phyloP scores from a whole-genome alignment of 2,113 vertebrate genomes.

The Clarias gariepinus region DNA sequence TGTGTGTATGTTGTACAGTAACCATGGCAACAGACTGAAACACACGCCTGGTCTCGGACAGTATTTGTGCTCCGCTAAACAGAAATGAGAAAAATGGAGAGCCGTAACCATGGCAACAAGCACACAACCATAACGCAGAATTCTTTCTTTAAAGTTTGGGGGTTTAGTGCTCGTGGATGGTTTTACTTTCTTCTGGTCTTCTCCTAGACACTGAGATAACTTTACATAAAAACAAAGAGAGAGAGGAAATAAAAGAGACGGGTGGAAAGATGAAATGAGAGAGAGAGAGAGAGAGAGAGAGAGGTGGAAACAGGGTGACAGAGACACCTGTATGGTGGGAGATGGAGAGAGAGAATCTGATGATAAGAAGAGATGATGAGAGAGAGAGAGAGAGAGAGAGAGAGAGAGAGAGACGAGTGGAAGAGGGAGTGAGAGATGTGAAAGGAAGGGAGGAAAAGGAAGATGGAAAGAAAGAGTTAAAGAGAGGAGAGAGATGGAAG shows the following conservation, averaged over 20 bases:
- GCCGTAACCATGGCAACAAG: background rate
- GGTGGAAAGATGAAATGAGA: background rate
- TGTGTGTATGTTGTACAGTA: background rate
- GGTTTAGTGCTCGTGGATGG: background rate
- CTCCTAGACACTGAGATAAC: background rate
- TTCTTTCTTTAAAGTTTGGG: background rate
- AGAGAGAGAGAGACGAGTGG: background rate
- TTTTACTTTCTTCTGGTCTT: background rate
- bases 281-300: background rate
- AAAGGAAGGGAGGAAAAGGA: background rate
- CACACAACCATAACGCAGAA: background rate
- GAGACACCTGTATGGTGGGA: background rate
- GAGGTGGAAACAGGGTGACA: no score
- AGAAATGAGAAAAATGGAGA: background rate
- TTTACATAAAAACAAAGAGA: background rate
- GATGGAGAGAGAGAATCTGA: no score
- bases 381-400: background rate
- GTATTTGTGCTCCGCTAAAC: background rate
- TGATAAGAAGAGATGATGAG: background rate
- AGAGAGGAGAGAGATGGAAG: background rate
- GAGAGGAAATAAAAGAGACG: no score
- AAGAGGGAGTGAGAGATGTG: no score
- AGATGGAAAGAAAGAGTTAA: background rate
- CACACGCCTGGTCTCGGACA: background rate
- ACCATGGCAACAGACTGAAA: background rate